These are phyloP conservation scores for Phortica magna DNA, from an alignment of 2,888 invertebrate species.

Conservation along the genomic window DNA sequence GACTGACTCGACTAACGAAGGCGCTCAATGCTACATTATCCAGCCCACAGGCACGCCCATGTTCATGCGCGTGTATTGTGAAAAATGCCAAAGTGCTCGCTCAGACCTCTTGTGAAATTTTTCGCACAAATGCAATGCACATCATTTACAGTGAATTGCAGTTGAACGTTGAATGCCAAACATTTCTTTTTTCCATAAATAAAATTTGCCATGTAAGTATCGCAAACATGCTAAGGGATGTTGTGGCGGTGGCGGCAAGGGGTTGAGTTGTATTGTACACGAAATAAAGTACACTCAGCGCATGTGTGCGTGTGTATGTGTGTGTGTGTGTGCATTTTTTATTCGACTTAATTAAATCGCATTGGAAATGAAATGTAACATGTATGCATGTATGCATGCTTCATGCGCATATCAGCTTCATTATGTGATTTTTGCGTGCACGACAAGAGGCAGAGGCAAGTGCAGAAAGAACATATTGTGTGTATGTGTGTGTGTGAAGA, in stretches of 20 bases:
- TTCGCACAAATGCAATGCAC: background rate
- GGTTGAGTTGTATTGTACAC: background rate
- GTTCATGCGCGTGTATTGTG: too few species aligned
- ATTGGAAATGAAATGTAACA: conserved; percentile 21
- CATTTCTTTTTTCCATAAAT: background rate
- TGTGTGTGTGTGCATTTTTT: conserved; percentile 5
- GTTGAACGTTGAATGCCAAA: background rate
- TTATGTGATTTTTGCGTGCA: conserved; percentile 10
- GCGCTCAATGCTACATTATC: too few species aligned
- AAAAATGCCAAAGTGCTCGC: too few species aligned
- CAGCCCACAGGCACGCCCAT: too few species aligned
- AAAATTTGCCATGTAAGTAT: background rate
- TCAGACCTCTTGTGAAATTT: too few species aligned
- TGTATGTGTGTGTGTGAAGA: background rate
- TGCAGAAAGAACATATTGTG: background rate
- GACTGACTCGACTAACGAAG: too few species aligned
- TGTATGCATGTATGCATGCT: conserved; percentile 2
- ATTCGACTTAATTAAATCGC: conserved; percentile 31
- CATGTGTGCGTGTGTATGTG: too few species aligned
- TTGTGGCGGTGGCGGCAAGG: background rate
- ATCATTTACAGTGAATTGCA: conserved; percentile 16
- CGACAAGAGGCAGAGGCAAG: background rate
- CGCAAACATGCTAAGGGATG: too few species aligned
- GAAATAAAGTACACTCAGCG: background rate
- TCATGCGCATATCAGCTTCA: conserved; percentile 9